phyloP scores from a whole-genome alignment of 2,797 vertebrate genomes.

The Pseudochirops corinnae region DNA sequence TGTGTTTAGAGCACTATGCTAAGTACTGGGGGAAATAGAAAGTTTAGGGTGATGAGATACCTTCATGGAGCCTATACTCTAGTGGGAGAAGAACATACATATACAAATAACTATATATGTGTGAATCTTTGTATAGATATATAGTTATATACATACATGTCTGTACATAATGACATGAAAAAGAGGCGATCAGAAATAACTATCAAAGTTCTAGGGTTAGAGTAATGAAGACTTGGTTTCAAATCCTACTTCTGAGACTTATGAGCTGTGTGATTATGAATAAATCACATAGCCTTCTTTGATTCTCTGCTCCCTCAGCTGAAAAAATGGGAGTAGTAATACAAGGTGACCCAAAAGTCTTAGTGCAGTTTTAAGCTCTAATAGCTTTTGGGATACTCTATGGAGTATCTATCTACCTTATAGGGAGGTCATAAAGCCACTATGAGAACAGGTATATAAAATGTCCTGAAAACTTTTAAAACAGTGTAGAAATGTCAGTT shows the following conservation, averaged over 20 bases:
- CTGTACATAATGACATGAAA: neutral
- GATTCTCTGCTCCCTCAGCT: neutral
- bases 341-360: neutral
- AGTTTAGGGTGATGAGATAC: neutral
- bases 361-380: neutral
- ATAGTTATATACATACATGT: neutral
- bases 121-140: neutral
- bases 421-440: neutral
- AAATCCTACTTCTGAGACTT: neutral
- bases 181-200: neutral
- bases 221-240: neutral
- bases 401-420: neutral
- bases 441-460: neutral
- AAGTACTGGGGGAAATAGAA: neutral
- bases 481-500: neutral
- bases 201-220: neutral
- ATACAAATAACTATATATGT: neutral
- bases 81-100: neutral
- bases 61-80: neutral
- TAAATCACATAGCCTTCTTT: neutral
- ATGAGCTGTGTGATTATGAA: neutral
- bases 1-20: neutral
- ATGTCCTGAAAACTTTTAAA: neutral
- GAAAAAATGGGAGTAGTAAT: neutral
- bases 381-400: neutral